phyloP scores from a whole-genome alignment of 2,113 vertebrate species.

The Psammodynastes pulverulentus region DNA sequence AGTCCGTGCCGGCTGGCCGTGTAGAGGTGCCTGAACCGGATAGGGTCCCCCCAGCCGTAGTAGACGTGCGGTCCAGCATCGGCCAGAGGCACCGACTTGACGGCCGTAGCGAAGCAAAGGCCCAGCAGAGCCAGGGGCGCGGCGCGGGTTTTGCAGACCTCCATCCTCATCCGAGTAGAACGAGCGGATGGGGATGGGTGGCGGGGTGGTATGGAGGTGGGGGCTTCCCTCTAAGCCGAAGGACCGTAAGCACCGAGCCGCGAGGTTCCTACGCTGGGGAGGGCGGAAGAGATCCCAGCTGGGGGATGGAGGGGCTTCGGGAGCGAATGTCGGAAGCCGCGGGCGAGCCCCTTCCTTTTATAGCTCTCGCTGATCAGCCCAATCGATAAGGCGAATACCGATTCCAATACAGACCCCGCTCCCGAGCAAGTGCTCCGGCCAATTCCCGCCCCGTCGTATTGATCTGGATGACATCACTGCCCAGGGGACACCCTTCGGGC shows the following conservation, averaged over 20 bases:
- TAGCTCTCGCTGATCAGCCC: constrained; percentile 73
- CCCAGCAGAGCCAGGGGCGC: constrained; percentile 54
- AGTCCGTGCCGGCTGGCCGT: constrained; percentile 76
- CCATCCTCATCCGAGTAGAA: constrained; percentile 20
- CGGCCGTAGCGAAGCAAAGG: constrained; percentile 54
- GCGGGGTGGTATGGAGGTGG: not conserved
- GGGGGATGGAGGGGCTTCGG: not conserved
- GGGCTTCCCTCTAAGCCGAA: not conserved
- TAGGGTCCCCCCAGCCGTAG: constrained; percentile 83
- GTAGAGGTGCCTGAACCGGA: constrained; percentile 85
- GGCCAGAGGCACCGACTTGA: constrained; percentile 59
- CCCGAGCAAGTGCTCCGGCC: constrained; percentile 53
- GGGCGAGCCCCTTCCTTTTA: constrained; percentile 73
- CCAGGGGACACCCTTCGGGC: constrained; percentile 37
- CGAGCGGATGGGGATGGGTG: not conserved
- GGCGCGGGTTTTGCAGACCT: constrained; percentile 11
- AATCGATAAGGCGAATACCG: constrained; percentile 73
- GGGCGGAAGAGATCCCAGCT: not conserved
- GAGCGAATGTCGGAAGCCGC: constrained; percentile 41
- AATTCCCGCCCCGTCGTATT: constrained; percentile 51
- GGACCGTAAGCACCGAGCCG: not conserved
- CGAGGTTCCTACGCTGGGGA: not conserved
- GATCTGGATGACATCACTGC: constrained; percentile 53
- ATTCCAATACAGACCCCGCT: constrained; percentile 45
- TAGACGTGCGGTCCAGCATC: constrained; percentile 79